These are phyloP conservation scores for Chalcosyrphus nemorum DNA, from an alignment of 2,888 invertebrate species.

Conservation along the genomic window DNA sequence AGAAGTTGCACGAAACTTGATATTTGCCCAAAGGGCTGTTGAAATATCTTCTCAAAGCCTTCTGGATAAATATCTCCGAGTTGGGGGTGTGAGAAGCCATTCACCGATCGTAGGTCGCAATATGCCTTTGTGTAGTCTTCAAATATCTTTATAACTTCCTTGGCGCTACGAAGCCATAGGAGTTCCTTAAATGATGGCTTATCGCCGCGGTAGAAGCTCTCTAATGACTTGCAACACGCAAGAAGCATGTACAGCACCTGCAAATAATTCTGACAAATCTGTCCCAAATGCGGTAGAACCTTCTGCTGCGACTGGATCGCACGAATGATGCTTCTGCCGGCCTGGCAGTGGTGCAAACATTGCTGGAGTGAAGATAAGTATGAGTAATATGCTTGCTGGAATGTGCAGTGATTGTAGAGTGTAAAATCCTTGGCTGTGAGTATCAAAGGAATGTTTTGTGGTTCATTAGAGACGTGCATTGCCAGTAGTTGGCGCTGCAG, in stretches of 20 bases:
- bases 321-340: background rate
- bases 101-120: conserved; percentile 88
- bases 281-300: conserved; percentile 38
- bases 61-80: background rate
- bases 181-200: conserved; percentile 86
- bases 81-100: conserved; percentile 86
- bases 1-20: conserved; percentile 78
- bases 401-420: conserved; percentile 77
- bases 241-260: conserved; percentile 87
- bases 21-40: conserved; percentile 78
- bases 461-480: conserved; percentile 55
- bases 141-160: conserved; percentile 88
- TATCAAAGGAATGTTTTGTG: conserved; percentile 75
- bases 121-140: conserved; percentile 87
- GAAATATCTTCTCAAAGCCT: conserved; percentile 77
- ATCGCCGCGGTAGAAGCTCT: conserved; percentile 87
- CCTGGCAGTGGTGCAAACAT: conserved; percentile 75
- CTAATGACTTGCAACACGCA: conserved; percentile 86
- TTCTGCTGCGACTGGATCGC: conserved; percentile 73
- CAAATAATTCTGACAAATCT: conserved; percentile 85
- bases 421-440: conserved; percentile 77
- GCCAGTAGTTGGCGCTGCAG: conserved; percentile 55
- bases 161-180: conserved; percentile 86
- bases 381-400: conserved; percentile 77
- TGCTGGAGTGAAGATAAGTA: conserved; percentile 77